Evolutionary conservation across 2,888 invertebrate genomes (phyloP).

Genomic region (Tetrapedia diversipes): DNA sequence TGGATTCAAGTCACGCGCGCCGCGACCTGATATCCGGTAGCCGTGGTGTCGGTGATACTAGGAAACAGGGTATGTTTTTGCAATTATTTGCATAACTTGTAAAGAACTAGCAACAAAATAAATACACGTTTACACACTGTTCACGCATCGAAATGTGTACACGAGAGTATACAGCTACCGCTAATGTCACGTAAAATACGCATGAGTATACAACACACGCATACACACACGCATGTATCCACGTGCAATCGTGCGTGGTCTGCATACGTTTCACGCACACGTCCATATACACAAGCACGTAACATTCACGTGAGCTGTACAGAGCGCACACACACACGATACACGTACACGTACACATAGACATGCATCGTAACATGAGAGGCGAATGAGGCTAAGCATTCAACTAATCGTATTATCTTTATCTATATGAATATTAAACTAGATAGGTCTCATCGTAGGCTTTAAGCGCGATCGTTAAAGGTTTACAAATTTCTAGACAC

Average conservation of each 20-base stretch:
- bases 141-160: background rate
- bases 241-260: conserved; percentile 29
- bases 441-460: conserved; percentile 56
- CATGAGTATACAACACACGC: conserved; percentile 10
- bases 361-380: conserved; percentile 15
- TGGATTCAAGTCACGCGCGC: conserved; percentile 76
- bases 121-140: conserved; percentile 22
- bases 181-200: conserved; percentile 18
- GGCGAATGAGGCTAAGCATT: conserved; percentile 46
- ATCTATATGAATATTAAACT: conserved; percentile 56
- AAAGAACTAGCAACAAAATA: conserved; percentile 72
- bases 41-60: conserved; percentile 87
- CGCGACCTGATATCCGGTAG: conserved; percentile 68
- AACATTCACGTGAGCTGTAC: background rate
- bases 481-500: conserved; percentile 50
- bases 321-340: too few species aligned
- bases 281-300: background rate
- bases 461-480: conserved; percentile 55
- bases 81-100: conserved; percentile 91
- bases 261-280: background rate
- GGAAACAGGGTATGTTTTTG: conserved; percentile 97
- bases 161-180: conserved; percentile 69
- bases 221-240: background rate
- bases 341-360: too few species aligned
- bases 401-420: conserved; percentile 61